Evolutionary conservation across 2,888 invertebrate genomes (phyloP).

Genomic region (Thelaira solivaga): DNA sequence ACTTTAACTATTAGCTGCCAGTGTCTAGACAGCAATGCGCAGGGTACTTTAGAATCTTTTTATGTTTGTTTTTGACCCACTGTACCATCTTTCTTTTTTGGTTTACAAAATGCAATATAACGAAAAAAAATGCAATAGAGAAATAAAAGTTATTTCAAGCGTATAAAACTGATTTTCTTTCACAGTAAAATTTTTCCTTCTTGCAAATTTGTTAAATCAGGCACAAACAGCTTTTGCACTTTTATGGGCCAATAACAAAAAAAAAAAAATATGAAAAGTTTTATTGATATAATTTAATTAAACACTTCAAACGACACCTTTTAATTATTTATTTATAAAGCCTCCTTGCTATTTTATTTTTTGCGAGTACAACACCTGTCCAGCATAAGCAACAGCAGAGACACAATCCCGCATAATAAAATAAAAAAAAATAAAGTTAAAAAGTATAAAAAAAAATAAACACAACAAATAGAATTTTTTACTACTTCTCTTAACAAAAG

Average conservation of each 20-base stretch:
- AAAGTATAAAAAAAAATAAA: neutral
- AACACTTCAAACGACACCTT: neutral
- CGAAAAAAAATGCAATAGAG: too few species aligned
- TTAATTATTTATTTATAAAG: neutral
- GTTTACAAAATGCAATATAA: too few species aligned
- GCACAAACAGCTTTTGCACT: too few species aligned
- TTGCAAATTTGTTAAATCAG: too few species aligned
- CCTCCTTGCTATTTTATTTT: neutral
- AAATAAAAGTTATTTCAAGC: too few species aligned
- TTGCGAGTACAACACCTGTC: neutral
- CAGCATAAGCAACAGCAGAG: neutral
- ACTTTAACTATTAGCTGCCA: too few species aligned
- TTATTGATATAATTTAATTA: neutral
- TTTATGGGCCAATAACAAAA: slow-evolving; percentile 18
- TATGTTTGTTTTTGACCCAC: too few species aligned
- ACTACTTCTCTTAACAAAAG: neutral
- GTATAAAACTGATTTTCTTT: too few species aligned
- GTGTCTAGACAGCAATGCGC: too few species aligned
- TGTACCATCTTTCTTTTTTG: too few species aligned
- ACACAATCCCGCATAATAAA: neutral
- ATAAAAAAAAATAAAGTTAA: neutral
- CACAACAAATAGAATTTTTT: neutral
- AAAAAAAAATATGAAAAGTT: neutral
- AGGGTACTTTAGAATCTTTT: too few species aligned
- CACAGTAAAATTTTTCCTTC: too few species aligned